Base-by-base conservation (phyloP, 1,140 invertebrate species). In the Drosophila azteca region DNA sequence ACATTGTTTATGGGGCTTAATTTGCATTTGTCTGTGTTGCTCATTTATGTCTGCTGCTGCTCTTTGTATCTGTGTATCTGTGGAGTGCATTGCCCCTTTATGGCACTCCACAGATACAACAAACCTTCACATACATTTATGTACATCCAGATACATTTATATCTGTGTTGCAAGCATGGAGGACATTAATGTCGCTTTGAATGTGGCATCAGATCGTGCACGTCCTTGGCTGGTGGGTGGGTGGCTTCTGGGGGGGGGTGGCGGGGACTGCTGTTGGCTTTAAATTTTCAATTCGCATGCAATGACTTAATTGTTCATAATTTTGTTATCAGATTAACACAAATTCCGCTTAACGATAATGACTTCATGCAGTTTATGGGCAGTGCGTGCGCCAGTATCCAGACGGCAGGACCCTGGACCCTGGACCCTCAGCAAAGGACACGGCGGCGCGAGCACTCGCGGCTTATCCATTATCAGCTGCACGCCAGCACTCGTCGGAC, bases 231-330 rank as follows among this genome's bases (percentile, higher is more conserved):
- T 35, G 39, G 61, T 62, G 24, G 24, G 44, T 63, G 65, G 17
- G 17, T 20, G 17, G 0, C 17, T 20, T 20, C 1, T 20, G 17
- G 17, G 17, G 17, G 17, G 45, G 44, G 17, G 17, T 43, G 44
- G 20, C 22, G 11, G 45, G 29, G 51, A 13, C 22, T 22, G 17
- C 58, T 50, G 29, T 31, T 55, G 35, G 53, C 52, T 39, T 87
- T 78, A 87, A 81, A 88, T 87, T 87, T 87, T 87, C 84, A 88
- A 87, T 87, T 88, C 83, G 67, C 83, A 89, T 87, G 84, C 83
- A 87, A 87, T 87, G 83, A 87, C 83, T 87, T 87, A 87, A 87
- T 87, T 87, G 83, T 87, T 87, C 83, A 87, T 87, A 88, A 87
- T 87, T 87, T 89, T 88, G 84, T 83, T 87, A 87, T 87, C 83